phyloP scores from a whole-genome alignment of 2,113 vertebrate species.

The Macheiramphus alcinus region DNA sequence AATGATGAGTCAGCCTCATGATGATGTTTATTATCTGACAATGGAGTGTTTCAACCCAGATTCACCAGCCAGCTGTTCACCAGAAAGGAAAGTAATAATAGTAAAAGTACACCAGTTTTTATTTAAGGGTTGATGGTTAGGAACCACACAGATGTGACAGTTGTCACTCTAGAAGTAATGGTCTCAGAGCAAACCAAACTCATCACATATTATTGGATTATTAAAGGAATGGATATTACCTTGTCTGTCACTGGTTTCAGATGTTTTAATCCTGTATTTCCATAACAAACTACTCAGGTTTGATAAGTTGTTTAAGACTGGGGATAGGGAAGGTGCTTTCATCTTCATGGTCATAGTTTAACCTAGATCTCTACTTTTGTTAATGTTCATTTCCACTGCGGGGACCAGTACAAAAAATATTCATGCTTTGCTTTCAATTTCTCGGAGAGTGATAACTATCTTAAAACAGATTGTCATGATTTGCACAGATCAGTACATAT shows the following conservation, averaged over 20 bases:
- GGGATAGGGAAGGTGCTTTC: neutral
- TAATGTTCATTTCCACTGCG: neutral
- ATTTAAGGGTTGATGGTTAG: neutral
- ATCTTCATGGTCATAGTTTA: neutral
- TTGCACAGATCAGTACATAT: neutral
- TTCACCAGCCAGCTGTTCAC: neutral
- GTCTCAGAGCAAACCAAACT: neutral
- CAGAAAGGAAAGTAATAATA: neutral
- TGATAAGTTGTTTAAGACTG: neutral
- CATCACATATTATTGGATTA: neutral
- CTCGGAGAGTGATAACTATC: neutral
- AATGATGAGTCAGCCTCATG: neutral
- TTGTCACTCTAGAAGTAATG: neutral
- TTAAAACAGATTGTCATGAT: neutral
- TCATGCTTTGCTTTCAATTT: neutral
- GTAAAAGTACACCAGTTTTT: neutral
- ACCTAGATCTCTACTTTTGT: neutral
- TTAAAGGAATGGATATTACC: neutral
- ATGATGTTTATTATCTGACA: neutral
- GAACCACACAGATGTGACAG: neutral
- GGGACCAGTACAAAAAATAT: neutral
- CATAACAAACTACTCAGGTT: neutral
- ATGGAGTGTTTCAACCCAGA: neutral
- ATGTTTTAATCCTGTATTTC: neutral
- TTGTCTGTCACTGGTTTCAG: neutral